Evolutionary conservation across 1,140 invertebrate species (phyloP).

Genomic region (Drosophila nebulosa): DNA sequence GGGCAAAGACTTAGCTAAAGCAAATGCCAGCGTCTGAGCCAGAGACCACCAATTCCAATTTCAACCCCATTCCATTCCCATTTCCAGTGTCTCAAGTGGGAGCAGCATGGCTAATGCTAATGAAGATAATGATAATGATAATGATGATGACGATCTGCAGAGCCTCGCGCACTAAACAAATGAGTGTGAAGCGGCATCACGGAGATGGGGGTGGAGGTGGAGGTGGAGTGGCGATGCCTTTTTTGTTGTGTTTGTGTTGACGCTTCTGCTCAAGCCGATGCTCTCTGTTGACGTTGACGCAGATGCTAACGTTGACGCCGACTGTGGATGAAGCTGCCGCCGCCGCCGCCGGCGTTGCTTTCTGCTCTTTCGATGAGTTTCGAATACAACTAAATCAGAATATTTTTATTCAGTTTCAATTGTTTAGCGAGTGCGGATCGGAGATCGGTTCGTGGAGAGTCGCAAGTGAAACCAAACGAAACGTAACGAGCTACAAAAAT

Average conservation of each 20-base stretch:
- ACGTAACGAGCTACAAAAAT: conserved; percentile 51
- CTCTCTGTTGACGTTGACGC: conserved; percentile 18
- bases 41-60: conserved; percentile 4
- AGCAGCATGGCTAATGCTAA: conserved; percentile 53
- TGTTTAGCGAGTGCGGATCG: conserved; percentile 80
- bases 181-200: not conserved
- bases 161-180: conserved; percentile 37
- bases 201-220: not conserved
- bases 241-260: conserved; percentile 43
- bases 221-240: conserved; percentile 45
- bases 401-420: conserved; percentile 80
- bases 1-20: conserved; percentile 12
- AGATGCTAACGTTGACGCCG: conserved; percentile 27
- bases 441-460: conserved; percentile 42
- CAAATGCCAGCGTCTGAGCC: conserved; percentile 1
- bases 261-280: conserved; percentile 12
- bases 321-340: conserved; percentile 25
- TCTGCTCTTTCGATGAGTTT: conserved; percentile 77
- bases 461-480: conserved; percentile 33
- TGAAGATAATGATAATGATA: conserved; percentile 47
- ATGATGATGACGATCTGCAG: conserved; percentile 65
- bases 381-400: conserved; percentile 80
- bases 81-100: conserved; percentile 31
- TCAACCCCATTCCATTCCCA: not conserved
- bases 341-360: conserved; percentile 42